A percentile compares a stretch with the other conserved stretches of the same genome.
phyloP scores from a whole-genome alignment of 2,888 invertebrate species.

The Phengaris arion region DNA sequence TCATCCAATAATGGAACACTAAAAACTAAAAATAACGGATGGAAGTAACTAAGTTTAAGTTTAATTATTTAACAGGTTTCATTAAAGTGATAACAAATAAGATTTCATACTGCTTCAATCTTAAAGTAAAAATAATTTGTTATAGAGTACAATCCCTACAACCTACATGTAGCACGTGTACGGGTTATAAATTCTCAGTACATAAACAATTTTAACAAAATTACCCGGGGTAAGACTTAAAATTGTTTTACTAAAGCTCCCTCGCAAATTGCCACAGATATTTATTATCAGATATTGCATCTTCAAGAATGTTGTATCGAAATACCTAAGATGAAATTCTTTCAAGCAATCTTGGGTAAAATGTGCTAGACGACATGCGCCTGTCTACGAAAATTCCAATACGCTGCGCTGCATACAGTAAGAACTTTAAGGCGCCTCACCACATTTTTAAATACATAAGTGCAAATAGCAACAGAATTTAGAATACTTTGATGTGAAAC shows the following conservation, averaged over 20 bases:
- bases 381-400: conserved; percentile 15
- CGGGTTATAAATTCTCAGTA: too few relatives aligned
- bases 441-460: neutral
- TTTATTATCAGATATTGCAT: conserved; percentile 19
- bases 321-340: neutral
- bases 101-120: too few relatives aligned
- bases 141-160: too few relatives aligned
- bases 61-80: too few relatives aligned
- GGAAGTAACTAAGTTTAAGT: too few relatives aligned
- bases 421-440: neutral
- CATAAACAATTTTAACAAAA: too few relatives aligned
- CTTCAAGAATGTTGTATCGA: conserved; percentile 4
- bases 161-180: too few relatives aligned
- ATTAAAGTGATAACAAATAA: too few relatives aligned
- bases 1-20: too few relatives aligned
- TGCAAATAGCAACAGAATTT: neutral
- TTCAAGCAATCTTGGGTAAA: neutral
- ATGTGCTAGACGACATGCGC: neutral
- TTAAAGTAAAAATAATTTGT: too few relatives aligned
- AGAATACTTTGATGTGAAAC: too few relatives aligned
- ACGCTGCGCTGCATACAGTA: neutral
- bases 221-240: neutral
- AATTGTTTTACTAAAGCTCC: neutral
- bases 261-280: neutral
- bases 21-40: too few relatives aligned